Evolutionary conservation across 2,888 invertebrate genomes (phyloP).

Genomic region (Eupithecia abbreviata): DNA sequence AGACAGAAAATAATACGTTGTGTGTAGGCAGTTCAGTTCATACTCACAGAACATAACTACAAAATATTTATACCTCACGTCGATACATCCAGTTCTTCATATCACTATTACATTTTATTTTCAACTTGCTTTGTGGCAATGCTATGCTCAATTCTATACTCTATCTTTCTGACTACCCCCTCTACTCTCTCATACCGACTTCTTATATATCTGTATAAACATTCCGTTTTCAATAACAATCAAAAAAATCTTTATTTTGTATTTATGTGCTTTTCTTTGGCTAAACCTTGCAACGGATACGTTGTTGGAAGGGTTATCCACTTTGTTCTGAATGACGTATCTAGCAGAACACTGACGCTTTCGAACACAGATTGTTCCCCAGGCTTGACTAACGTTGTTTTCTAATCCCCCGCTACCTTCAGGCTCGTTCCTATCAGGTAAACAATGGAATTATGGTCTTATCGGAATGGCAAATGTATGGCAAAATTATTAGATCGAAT

Average conservation of each 20-base stretch:
- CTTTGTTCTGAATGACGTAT: conserved; percentile 29
- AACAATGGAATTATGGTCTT: conserved; percentile 83
- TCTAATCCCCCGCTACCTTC: conserved; percentile 88
- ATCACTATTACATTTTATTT: conserved; percentile 75
- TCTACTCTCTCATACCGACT: conserved; percentile 46
- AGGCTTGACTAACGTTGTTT: conserved; percentile 82
- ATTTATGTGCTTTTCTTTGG: conserved; percentile 39
- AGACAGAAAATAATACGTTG: conserved; percentile 39
- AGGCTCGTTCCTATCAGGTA: conserved; percentile 95
- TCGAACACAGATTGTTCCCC: conserved; percentile 53
- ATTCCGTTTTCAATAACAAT: conserved; percentile 41
- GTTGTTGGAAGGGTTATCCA: conserved; percentile 34
- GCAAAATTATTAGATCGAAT: conserved; percentile 80
- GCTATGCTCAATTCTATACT: conserved; percentile 73
- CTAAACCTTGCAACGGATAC: conserved; percentile 37
- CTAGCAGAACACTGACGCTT: conserved; percentile 43
- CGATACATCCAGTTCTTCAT: conserved; percentile 67
- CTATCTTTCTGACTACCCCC: conserved; percentile 54
- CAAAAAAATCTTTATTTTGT: conserved; percentile 49
- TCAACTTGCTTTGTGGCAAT: conserved; percentile 81
- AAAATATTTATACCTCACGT: conserved; percentile 45
- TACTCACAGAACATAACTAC: conserved; percentile 51
- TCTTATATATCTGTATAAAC: conserved; percentile 46
- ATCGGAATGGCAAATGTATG: conserved; percentile 81
- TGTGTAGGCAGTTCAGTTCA: conserved; percentile 49